These are phyloP conservation scores for Callionymus lyra DNA, from an alignment of 2,113 vertebrate genomes.

Conservation along the genomic window DNA sequence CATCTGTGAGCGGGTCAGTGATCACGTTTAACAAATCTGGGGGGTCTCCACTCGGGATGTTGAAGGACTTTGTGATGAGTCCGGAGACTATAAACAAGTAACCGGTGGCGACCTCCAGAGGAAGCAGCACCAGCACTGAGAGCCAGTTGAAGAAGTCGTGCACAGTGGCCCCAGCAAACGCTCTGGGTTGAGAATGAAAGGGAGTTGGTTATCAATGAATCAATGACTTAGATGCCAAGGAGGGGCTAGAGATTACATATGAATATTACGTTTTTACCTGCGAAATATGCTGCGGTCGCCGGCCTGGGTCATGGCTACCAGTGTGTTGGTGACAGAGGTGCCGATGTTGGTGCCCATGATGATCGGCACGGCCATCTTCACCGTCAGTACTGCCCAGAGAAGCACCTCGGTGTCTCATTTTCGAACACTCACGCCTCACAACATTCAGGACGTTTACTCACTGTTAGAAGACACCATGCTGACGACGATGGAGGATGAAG, in stretches of 20 bases:
- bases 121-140: slow-evolving; percentile 80
- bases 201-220: background rate
- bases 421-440: background rate
- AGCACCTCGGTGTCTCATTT: background rate
- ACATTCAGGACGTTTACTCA: slow-evolving; percentile 58
- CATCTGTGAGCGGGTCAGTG: slow-evolving; percentile 82
- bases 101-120: slow-evolving; percentile 74
- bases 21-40: slow-evolving; percentile 88
- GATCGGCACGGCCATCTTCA: slow-evolving; percentile 80
- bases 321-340: slow-evolving; percentile 90
- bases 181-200: slow-evolving; percentile 58
- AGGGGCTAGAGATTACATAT: background rate
- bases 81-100: slow-evolving; percentile 78
- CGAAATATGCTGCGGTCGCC: slow-evolving; percentile 84
- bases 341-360: slow-evolving; percentile 98
- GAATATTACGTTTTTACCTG: slow-evolving; percentile 73
- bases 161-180: slow-evolving; percentile 89
- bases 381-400: slow-evolving; percentile 72
- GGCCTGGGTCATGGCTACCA: slow-evolving; percentile 88
- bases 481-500: slow-evolving; percentile 90
- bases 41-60: slow-evolving; percentile 79
- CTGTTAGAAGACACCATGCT: slow-evolving; percentile 94
- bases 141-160: slow-evolving; percentile 98
- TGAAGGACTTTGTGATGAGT: slow-evolving; percentile 74
- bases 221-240: background rate